Conservation (phyloP, 2,888 invertebrate genomes). For the Vannuccia rotundouncinata region DNA sequence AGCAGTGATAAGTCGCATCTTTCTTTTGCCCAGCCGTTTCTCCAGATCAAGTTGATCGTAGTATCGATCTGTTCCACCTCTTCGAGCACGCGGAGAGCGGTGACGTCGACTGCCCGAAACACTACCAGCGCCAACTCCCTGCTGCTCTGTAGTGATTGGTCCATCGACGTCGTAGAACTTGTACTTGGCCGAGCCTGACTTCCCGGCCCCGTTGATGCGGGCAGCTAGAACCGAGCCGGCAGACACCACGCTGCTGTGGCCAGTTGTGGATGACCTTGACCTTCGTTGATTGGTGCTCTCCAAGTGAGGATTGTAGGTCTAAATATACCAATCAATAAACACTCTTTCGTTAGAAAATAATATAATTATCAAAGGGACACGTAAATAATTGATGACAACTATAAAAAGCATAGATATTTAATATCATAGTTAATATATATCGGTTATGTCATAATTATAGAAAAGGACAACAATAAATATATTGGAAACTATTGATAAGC, state of each 20-base stretch:
- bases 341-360: too few species aligned
- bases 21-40: constrained; percentile 75
- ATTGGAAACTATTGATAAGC: too few species aligned
- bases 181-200: constrained; percentile 39
- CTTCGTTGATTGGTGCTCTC: constrained; percentile 38
- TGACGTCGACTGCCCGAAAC: constrained; percentile 38
- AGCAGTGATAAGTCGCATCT: constrained; percentile 77
- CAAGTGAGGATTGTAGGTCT: constrained; percentile 40
- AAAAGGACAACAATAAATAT: too few species aligned
- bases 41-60: constrained; percentile 93
- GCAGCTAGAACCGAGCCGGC: constrained; percentile 44
- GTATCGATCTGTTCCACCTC: constrained; percentile 61
- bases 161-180: constrained; percentile 90
- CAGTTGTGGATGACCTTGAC: not conserved
- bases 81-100: constrained; percentile 49
- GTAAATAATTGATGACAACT: too few species aligned
- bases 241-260: not conserved
- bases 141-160: constrained; percentile 37
- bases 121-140: not conserved
- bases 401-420: too few species aligned
- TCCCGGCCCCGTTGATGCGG: not conserved
- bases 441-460: too few species aligned
- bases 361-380: too few species aligned
- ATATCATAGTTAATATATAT: too few species aligned
- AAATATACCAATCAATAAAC: too few species aligned